Percentiles rank a stretch among this genome's conserved stretches.
Conservation (phyloP, 2,113 vertebrate species). For the Urocynchramus pylzowi region DNA sequence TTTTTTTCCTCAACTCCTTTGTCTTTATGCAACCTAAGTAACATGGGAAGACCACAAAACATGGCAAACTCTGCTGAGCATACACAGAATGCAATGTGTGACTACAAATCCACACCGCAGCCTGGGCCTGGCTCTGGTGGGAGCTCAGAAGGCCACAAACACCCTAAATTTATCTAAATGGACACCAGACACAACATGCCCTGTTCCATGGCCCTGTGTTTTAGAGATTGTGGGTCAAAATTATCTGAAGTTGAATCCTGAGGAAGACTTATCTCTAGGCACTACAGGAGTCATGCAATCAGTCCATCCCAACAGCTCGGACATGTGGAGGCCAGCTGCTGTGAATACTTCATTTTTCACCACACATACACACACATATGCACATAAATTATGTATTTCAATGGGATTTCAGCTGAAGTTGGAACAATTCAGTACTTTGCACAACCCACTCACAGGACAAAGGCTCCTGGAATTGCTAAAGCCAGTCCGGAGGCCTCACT, state of each 20-base stretch:
- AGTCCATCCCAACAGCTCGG: fast-evolving
- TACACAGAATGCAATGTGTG: neutral
- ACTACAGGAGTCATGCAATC: neutral
- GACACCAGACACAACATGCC: neutral
- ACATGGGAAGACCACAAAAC: fast-evolving
- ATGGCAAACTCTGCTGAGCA: neutral
- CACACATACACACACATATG: neutral
- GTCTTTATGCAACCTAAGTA: neutral
- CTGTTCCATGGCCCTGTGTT: neutral
- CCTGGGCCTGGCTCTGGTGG: neutral
- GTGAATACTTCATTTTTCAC: neutral
- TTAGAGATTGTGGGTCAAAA: neutral
- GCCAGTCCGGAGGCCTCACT: neutral
- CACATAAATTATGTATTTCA: neutral
- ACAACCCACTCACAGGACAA: neutral
- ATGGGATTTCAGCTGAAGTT: neutral
- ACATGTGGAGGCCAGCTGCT: neutral
- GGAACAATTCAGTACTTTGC: neutral
- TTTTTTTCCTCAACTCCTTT: neutral
- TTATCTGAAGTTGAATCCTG: neutral
- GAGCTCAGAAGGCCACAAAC: neutral
- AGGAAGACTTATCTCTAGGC: neutral
- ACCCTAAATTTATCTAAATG: neutral
- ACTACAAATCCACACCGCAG: neutral
- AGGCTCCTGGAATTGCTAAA: neutral